Base-by-base conservation (phyloP, 2,113 vertebrate genomes). In the Heteronetta atricapilla region DNA sequence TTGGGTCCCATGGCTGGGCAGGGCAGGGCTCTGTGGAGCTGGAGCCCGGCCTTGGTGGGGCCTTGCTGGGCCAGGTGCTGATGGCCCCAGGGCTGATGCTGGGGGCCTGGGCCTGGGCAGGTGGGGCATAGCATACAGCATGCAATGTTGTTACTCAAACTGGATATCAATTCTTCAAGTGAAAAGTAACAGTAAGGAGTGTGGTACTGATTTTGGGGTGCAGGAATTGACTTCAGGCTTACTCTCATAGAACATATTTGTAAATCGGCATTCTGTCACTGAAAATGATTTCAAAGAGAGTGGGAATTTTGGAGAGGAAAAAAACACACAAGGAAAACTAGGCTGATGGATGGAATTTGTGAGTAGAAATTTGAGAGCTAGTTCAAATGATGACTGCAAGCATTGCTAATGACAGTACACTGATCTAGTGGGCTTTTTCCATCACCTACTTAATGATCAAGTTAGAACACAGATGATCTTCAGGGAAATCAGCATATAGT, bases 51-150 rank as follows among this genome's bases (percentile, higher is more conserved):
- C 29, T 13, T 42, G 40, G 42, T 50, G 31, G 4, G 19, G 20
- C 2, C 3, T 74, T 19, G 5, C 15, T 42, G 13, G 23, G 42
- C 34, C 44, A 59, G 33, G n/a, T 7, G 22, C 46, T 59, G 33
- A 33, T 1, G 5, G 21, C 13, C 17, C 13, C 1, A 4, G 50
- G 21, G 8, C 14, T 48, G 38, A 26, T 4, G 2, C 11, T 20
- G 7, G 28, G 10, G 11, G 26, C 25, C 36, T 34, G 33, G n/a
- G 44, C 34, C 3, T n/a, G 14, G 75, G 48, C 11, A 23, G 46
- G 5, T 33, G 3, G 19, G 23, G 23, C 26, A 29, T 1, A 5
- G 23, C 31, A 20, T 70, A 34, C 21, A 50, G 17, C 19, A 28
- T 34, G n/a, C 34, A 34, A 3, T 46, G 53, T 23, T 63, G 38